Base-by-base conservation (phyloP, 2,888 invertebrate species). In the Epistrophe grossulariae region DNA sequence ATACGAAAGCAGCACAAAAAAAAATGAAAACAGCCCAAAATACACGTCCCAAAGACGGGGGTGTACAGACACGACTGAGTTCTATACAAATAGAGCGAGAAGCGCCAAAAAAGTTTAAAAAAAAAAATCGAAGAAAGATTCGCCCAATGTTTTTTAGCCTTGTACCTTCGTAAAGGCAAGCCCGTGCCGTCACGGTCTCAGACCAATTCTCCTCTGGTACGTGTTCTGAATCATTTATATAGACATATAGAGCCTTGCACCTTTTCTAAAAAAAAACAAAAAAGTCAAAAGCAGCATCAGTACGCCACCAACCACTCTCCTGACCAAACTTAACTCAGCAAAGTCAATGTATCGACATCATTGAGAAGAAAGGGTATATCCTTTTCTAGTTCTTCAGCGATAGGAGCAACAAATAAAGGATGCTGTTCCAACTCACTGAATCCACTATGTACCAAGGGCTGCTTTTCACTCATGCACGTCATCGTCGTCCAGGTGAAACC, bases 391-490 rank as follows among this genome's bases (percentile, higher is more conserved):
- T 66, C 55, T 64, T 31, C 40, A 24, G 24, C 60, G 17, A 68
- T 17, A 59, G 74, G 82, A 87, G 87, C 83, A 87, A 79, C 87
- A 87, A 79, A 83, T 83, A 83, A 66, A 66, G 71, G 55, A 76
- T 52, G 59, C 73, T 74, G 84, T 82, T 81, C 68, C 78, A 62
- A 62, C 45, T 82, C 82, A 74, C 50, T 79, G 73, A 59, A 78
- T 35, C 60, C 68, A 68, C 68, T 74, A 60, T 38, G 38, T 62
- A 74, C 48, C 57, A 76, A 79, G 74, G 71, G 76, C 66, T 57
- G 77, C 72, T 77, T 76, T 87, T 79, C 79, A 73, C 78, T 79
- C 79, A 79, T 84, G 84, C 83, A 87, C 79, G 31, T 83, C 77
- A 79, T 83, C 83, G 57, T 82, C 81, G 81, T 48, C 82, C 82